Evolutionary conservation across 2,797 vertebrate genomes (phyloP).

Genomic region (Macropodus opercularis): DNA sequence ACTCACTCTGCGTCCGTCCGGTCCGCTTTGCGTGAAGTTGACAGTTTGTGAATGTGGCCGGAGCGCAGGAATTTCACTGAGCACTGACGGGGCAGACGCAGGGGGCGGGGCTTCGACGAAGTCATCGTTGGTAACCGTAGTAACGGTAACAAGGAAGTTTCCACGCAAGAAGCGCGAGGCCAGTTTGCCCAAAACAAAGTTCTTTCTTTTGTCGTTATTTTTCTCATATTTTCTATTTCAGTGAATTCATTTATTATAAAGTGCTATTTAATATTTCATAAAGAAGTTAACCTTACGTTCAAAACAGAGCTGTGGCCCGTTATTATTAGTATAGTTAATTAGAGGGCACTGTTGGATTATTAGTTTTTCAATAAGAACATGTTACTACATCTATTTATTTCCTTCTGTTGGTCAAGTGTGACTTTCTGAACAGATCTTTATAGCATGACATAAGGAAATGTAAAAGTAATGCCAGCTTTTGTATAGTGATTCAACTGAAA

Average conservation of each 20-base stretch:
- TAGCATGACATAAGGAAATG: slow-evolving; percentile 4
- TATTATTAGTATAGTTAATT: no score
- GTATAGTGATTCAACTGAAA: no score
- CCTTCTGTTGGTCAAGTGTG: neutral
- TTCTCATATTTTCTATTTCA: no score
- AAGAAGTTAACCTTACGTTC: no score
- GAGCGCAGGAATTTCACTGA: slow-evolving; percentile 50
- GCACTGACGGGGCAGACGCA: slow-evolving; percentile 14
- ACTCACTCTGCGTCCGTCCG: fast-evolving
- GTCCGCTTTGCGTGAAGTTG: neutral
- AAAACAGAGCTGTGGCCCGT: no score
- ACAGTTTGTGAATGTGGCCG: slow-evolving; percentile 11
- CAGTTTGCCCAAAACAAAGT: neutral
- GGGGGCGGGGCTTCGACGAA: slow-evolving; percentile 47
- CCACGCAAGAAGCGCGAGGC: no score
- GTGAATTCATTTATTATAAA: no score
- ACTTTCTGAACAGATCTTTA: neutral
- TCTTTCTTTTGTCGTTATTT: no score
- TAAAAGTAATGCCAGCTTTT: neutral
- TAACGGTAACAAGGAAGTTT: slow-evolving; percentile 57
- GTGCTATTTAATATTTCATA: no score
- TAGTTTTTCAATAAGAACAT: no score
- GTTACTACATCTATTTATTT: neutral
- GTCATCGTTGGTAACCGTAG: slow-evolving; percentile 42
- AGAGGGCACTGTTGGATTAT: no score